phyloP scores from a whole-genome alignment of 2,888 invertebrate genomes.

The Melolontha melolontha region DNA sequence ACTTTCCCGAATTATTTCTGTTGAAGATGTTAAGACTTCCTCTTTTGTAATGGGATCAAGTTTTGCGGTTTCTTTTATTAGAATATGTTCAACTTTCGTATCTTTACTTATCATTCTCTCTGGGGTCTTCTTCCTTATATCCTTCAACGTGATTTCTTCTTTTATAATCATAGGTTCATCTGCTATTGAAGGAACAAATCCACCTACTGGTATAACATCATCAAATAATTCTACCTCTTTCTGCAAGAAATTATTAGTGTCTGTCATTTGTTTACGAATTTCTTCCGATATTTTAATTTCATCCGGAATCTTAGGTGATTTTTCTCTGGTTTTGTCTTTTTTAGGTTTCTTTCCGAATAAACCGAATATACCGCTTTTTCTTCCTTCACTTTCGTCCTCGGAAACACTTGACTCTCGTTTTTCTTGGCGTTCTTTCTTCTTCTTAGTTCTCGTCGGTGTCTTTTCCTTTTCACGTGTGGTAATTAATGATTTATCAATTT shows the following conservation, averaged over 20 bases:
- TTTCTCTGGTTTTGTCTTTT: conserved; percentile 41
- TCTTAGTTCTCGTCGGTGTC: conserved; percentile 19
- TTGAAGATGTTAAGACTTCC: conserved; percentile 21
- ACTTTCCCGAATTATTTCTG: conserved; percentile 24
- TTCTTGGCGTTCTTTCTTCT: conserved; percentile 31
- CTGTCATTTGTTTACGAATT: conserved; percentile 45
- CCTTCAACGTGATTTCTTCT: conserved; percentile 25
- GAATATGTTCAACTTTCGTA: conserved; percentile 5
- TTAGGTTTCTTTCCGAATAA: conserved; percentile 51
- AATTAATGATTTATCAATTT: conserved; percentile 30
- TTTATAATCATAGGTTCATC: conserved; percentile 35
- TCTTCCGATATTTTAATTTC: conserved; percentile 37
- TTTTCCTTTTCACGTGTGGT: conserved; percentile 24
- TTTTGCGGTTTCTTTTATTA: conserved; percentile 26
- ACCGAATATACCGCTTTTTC: conserved; percentile 50
- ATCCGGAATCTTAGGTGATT: conserved; percentile 20
- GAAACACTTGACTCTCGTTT: conserved; percentile 40
- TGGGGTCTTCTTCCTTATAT: conserved; percentile 12
- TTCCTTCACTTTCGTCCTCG: conserved; percentile 47
- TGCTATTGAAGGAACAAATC: conserved; percentile 6
- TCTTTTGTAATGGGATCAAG: conserved; percentile 17
- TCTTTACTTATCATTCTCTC: conserved; percentile 13
- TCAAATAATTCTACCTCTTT: conserved; percentile 52
- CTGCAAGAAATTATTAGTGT: conserved; percentile 53
- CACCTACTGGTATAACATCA: conserved; percentile 47